These are phyloP conservation scores for Xanthorhoe designata DNA, from an alignment of 2,888 invertebrate genomes.

Conservation along the genomic window DNA sequence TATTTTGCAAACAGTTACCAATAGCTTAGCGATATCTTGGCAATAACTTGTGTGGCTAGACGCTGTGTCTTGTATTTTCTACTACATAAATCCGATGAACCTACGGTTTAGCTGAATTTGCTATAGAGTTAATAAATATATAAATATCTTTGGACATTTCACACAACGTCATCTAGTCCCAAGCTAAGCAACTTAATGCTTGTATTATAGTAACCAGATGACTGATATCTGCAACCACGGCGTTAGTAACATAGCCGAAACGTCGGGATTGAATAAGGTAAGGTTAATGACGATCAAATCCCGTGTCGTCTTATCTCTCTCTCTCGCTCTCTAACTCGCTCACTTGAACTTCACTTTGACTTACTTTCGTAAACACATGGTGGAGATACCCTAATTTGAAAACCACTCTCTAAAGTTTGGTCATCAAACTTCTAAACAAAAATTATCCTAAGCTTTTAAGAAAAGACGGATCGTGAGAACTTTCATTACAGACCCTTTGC, in stretches of 20 bases:
- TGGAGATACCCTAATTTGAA: neutral
- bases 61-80: conserved; percentile 23
- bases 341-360: neutral
- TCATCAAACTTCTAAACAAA: conserved; percentile 27
- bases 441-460: conserved; percentile 32
- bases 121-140: neutral
- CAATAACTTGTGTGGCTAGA: conserved; percentile 21
- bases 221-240: too few relatives aligned
- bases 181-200: too few relatives aligned
- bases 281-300: too few relatives aligned
- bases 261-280: too few relatives aligned
- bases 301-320: too few relatives aligned
- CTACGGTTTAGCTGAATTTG: neutral
- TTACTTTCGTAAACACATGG: neutral
- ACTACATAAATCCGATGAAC: conserved; percentile 14
- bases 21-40: conserved; percentile 1
- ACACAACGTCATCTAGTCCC: too few relatives aligned
- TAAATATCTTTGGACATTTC: too few relatives aligned
- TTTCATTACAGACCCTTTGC: conserved; percentile 37
- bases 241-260: too few relatives aligned
- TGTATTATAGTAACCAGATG: too few relatives aligned
- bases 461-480: conserved; percentile 29
- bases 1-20: neutral
- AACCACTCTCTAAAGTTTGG: conserved; percentile 10
- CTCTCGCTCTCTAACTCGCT: too few relatives aligned